Base-by-base conservation (phyloP, 2,113 vertebrate genomes). In the Nestor notabilis region DNA sequence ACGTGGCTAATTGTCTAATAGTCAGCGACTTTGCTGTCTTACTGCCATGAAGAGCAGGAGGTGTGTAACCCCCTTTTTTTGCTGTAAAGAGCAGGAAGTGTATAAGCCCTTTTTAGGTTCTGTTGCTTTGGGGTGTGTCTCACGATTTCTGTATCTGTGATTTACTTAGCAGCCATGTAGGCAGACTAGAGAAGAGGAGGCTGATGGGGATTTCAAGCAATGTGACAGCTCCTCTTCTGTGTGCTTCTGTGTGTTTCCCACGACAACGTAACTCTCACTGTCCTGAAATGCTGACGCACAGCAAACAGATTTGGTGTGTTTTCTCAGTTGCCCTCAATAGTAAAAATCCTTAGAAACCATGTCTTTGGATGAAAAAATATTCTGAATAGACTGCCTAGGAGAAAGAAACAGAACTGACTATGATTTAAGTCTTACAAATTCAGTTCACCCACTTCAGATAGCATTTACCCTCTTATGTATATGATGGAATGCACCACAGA, bases 261-360 rank as follows among this genome's bases (percentile, higher is more conserved):
- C 4, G 63, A 86, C 79, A 85, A 84, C 16, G 27, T 55, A 95
- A 66, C 65, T 72, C 69, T 91, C 28, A 7, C 61, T 93, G 65
- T 79, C 61, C 49, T 87, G 76, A 61, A 91, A 65, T 21, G 55
- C 53, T 85, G 78, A 74, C 29, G 80, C 87, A 93, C 7, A 55
- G 80, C 82, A 33, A 96, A 86, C 55, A 95, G 69, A 65, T 93
- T 47, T 83, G 75, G 55, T 96, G 39, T 83, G 60, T 87, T 93
- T 91, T 90, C 83, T 93, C 56, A 83, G 37, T 91, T 90, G 39
- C 28, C 53, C 78, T 90, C 63, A 68, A 35, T 44, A 76, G 75
- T 84, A 95, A 91, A 89, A 61, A 93, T 96, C 85, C 84, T 92
- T 94, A 86, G 79, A 86, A 94, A 87, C 83, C 75, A 81, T 72